These are phyloP conservation scores for Caenorhabditis sulstoni DNA, from an alignment of 2,888 invertebrate genomes.

Conservation along the genomic window DNA sequence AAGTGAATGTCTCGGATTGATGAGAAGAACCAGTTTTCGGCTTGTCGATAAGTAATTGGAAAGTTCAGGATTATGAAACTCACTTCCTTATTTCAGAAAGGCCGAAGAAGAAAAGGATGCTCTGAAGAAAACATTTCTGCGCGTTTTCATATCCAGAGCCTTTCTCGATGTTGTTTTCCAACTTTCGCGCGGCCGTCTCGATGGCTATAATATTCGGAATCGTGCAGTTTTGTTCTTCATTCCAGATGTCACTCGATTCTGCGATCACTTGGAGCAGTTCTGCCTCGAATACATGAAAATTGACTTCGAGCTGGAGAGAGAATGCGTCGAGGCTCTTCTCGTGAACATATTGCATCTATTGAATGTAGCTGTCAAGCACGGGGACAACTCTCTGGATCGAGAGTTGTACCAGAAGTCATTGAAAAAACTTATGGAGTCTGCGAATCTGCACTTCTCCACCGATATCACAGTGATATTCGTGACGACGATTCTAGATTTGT, in stretches of 20 bases:
- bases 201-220: constrained; percentile 6
- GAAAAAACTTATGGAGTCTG: constrained; percentile 9
- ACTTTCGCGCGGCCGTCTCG: constrained; percentile 17
- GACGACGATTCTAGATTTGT: constrained; percentile 28
- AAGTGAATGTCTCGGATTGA: constrained; percentile 44
- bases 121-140: constrained; percentile 22
- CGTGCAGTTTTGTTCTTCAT: constrained; percentile 30
- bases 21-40: constrained; percentile 37
- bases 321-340: constrained; percentile 15
- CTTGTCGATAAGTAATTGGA: constrained; percentile 15
- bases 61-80: no score
- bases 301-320: neutral
- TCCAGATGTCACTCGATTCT: constrained; percentile 25
- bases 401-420: constrained; percentile 7
- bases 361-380: constrained; percentile 22
- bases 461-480: constrained; percentile 20
- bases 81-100: constrained; percentile 16
- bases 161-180: constrained; percentile 41
- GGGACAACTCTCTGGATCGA: constrained; percentile 12
- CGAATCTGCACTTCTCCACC: constrained; percentile 21
- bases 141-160: constrained; percentile 33
- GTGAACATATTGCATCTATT: constrained; percentile 39
- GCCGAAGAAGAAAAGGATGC: neutral
- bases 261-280: constrained; percentile 16
- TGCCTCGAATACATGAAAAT: constrained; percentile 14